These are phyloP conservation scores for Columba guinea DNA, from an alignment of 2,797 vertebrate genomes.

Conservation along the genomic window DNA sequence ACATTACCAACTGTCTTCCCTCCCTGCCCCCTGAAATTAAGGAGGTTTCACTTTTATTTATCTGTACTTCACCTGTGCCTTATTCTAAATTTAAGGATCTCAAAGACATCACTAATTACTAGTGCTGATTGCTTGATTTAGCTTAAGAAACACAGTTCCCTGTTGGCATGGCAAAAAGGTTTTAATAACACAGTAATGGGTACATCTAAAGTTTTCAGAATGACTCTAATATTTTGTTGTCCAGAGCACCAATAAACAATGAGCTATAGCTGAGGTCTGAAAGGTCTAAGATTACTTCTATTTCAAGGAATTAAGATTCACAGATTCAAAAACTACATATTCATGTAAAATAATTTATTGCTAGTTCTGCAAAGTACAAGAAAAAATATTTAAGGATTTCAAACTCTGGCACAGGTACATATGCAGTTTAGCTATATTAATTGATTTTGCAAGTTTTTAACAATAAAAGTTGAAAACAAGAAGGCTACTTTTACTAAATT, in stretches of 20 bases:
- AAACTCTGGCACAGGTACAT: neutral
- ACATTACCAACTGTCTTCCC: neutral
- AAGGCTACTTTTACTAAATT: neutral
- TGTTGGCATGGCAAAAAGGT: neutral
- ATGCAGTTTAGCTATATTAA: neutral
- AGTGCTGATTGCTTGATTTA: neutral
- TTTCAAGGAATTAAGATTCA: neutral
- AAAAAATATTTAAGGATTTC: neutral
- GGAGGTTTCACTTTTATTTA: neutral
- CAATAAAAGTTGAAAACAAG: neutral
- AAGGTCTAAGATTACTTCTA: neutral
- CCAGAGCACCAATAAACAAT: neutral
- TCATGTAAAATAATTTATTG: neutral
- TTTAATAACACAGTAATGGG: rapidly evolving
- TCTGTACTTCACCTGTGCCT: neutral
- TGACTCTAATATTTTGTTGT: neutral
- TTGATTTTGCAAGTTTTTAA: neutral
- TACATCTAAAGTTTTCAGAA: neutral
- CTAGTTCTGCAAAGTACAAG: neutral
- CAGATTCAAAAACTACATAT: neutral
- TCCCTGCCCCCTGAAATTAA: neutral
- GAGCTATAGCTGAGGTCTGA: neutral
- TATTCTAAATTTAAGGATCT: neutral
- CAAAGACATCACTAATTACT: neutral
- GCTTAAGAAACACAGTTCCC: neutral